Evolutionary conservation across 2,113 vertebrate species (phyloP).

Genomic region (Stercorarius parasiticus): DNA sequence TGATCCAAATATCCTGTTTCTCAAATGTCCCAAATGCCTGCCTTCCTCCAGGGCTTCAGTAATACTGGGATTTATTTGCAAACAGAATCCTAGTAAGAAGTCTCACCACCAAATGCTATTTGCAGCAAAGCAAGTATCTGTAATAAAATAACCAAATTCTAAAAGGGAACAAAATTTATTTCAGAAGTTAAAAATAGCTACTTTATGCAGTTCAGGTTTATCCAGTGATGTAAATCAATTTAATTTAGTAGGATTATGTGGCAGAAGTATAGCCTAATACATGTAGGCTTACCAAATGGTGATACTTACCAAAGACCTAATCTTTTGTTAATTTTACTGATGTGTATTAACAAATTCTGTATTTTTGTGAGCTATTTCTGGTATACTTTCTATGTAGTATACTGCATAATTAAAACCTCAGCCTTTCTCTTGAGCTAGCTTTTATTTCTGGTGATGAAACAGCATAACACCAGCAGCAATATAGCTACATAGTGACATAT

Average conservation of each 20-base stretch:
- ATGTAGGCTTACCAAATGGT: neutral
- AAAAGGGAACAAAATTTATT: neutral
- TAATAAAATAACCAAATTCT: constrained; percentile 20
- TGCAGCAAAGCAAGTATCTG: neutral
- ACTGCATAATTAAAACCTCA: neutral
- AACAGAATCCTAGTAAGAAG: neutral
- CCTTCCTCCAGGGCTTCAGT: neutral
- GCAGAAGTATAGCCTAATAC: neutral
- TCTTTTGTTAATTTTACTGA: constrained; percentile 14
- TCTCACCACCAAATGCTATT: neutral
- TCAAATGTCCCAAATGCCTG: neutral
- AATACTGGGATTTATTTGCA: constrained; percentile 12
- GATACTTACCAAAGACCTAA: neutral
- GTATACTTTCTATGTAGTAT: neutral
- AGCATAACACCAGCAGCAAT: neutral
- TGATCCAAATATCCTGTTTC: neutral
- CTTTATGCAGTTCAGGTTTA: neutral
- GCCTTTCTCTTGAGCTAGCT: neutral
- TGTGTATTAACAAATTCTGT: neutral
- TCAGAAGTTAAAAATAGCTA: neutral
- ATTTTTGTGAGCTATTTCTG: neutral
- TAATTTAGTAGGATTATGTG: neutral
- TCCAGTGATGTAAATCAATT: constrained; percentile 32
- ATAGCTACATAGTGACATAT: neutral
- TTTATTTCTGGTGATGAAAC: neutral